Evolutionary conservation across 2,888 invertebrate genomes (phyloP).

Genomic region (Agriopis marginaria): DNA sequence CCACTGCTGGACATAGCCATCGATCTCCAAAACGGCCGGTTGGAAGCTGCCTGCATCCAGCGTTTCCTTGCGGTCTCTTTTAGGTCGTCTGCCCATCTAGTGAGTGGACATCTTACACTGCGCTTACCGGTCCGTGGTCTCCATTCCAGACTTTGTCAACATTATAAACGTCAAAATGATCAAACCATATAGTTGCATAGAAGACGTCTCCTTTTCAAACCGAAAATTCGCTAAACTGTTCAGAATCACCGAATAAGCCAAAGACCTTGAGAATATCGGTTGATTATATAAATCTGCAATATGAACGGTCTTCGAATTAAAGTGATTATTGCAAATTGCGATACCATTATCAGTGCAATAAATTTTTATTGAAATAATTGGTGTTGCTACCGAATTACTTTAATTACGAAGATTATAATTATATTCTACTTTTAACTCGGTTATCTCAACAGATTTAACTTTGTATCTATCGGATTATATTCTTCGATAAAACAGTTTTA

Average conservation of each 20-base stretch:
- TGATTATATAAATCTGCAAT: not conserved
- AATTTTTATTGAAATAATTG: conserved; percentile 17
- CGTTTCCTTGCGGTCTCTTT: too few species aligned
- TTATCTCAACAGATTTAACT: conserved; percentile 3
- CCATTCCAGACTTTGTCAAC: too few species aligned
- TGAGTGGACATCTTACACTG: too few species aligned
- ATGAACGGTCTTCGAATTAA: not conserved
- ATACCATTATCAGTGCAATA: conserved; percentile 16
- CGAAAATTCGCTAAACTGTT: not conserved
- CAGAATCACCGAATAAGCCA: not conserved
- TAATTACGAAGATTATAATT: conserved; percentile 7
- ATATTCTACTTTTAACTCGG: conserved; percentile 4
- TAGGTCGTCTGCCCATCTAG: too few species aligned
- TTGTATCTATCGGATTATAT: too few species aligned
- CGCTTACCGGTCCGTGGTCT: too few species aligned
- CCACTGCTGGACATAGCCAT: too few species aligned
- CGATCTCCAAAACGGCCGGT: too few species aligned
- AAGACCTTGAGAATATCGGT: not conserved
- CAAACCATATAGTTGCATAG: not conserved
- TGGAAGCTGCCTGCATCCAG: too few species aligned
- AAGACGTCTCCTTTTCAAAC: not conserved
- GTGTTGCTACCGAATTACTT: conserved; percentile 17
- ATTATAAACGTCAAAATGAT: not conserved
- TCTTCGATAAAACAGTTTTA: not conserved
- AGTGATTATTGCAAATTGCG: conserved; percentile 19